These are phyloP conservation scores for Zele albiditarsus DNA, from an alignment of 2,888 invertebrate species.

Conservation along the genomic window DNA sequence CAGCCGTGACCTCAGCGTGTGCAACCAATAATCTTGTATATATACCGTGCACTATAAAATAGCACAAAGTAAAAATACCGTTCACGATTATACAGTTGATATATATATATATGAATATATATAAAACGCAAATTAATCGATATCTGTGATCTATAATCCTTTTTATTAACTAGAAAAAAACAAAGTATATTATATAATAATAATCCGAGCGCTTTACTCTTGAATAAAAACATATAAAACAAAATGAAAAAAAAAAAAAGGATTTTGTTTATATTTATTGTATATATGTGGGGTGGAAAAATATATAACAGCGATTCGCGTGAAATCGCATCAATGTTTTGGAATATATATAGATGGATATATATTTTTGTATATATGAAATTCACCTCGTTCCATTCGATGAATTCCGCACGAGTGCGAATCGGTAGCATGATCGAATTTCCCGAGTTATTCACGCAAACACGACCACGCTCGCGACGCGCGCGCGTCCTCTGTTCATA, in stretches of 20 bases:
- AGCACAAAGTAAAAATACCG: background rate
- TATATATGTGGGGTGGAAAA: background rate
- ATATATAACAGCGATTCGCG: background rate
- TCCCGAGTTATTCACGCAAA: constrained; percentile 46
- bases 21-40: constrained; percentile 52
- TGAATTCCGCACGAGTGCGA: constrained; percentile 38
- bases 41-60: constrained; percentile 43
- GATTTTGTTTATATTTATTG: background rate
- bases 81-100: background rate
- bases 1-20: constrained; percentile 27
- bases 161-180: background rate
- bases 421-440: constrained; percentile 49
- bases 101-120: background rate
- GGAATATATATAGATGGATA: background rate
- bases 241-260: background rate
- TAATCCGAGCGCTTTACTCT: background rate
- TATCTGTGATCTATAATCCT: background rate
- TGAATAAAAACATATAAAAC: background rate
- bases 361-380: background rate
- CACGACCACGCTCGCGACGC: constrained; percentile 21
- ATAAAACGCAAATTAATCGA: background rate
- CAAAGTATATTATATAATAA: background rate
- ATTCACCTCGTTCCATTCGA: constrained; percentile 23
- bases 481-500: background rate
- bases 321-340: background rate